These are phyloP conservation scores for Elanoides forficatus DNA, from an alignment of 2,113 vertebrate species.

Conservation along the genomic window DNA sequence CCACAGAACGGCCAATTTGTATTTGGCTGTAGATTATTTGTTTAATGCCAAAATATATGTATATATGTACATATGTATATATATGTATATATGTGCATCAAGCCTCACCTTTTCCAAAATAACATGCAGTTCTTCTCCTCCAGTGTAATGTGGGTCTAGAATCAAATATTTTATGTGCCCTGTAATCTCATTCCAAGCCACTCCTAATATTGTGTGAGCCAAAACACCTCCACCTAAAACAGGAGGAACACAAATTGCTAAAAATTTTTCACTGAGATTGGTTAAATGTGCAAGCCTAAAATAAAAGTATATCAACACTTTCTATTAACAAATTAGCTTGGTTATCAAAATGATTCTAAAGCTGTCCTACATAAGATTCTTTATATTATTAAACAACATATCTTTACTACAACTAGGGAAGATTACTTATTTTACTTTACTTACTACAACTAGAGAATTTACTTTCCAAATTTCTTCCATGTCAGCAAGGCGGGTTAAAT, in stretches of 20 bases:
- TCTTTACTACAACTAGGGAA: neutral
- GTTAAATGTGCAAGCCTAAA: neutral
- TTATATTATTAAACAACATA: neutral
- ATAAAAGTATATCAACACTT: neutral
- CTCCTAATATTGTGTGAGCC: slow-evolving; percentile 95
- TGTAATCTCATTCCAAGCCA: slow-evolving; percentile 90
- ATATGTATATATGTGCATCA: neutral
- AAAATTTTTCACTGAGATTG: neutral
- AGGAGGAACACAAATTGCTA: neutral
- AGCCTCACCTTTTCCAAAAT: slow-evolving; percentile 88
- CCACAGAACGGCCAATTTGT: accelerated
- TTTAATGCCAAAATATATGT: neutral
- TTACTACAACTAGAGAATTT: neutral
- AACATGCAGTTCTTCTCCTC: slow-evolving; percentile 87
- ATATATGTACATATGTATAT: neutral
- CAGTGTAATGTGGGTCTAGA: slow-evolving; percentile 95
- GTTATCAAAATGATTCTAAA: neutral
- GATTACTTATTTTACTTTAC: neutral
- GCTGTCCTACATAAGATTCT: neutral
- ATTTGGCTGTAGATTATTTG: neutral
- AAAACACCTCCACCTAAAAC: slow-evolving; percentile 88
- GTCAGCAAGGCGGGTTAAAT: neutral
- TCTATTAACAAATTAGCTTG: neutral
- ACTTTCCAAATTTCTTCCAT: neutral
- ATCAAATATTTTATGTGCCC: slow-evolving; percentile 92